phyloP scores from a whole-genome alignment of 2,113 vertebrate genomes.

The Oriolus oriolus region DNA sequence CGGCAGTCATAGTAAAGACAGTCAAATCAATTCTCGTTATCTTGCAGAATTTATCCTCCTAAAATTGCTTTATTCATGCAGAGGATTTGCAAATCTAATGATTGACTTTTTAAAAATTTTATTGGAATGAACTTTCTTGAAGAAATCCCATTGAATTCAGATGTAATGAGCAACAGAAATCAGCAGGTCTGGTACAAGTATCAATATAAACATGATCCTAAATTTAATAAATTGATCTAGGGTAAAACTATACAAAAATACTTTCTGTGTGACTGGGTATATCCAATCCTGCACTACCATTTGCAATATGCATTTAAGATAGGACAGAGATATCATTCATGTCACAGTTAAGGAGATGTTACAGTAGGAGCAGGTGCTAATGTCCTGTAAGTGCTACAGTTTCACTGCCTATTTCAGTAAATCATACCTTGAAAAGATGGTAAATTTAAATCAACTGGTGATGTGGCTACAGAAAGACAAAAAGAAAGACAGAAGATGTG shows the following conservation, averaged over 20 bases:
- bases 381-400: background rate
- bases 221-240: background rate
- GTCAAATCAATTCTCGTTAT: background rate
- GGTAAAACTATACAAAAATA: background rate
- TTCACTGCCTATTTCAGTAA: background rate
- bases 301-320: background rate
- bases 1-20: background rate
- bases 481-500: slow-evolving; percentile 39
- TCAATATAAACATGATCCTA: background rate
- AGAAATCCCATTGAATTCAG: background rate
- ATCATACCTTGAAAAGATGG: slow-evolving; percentile 44
- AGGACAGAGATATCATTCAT: background rate
- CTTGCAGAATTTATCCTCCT: background rate
- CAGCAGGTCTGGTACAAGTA: background rate
- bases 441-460: slow-evolving; percentile 50
- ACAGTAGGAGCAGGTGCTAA: background rate
- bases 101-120: background rate
- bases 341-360: background rate
- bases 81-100: background rate
- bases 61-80: background rate
- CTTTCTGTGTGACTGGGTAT: background rate
- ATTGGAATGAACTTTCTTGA: background rate
- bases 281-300: background rate
- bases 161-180: background rate
- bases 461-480: slow-evolving; percentile 44